Conservation (phyloP, 2,113 vertebrate genomes). For the Apeltes quadracus region DNA sequence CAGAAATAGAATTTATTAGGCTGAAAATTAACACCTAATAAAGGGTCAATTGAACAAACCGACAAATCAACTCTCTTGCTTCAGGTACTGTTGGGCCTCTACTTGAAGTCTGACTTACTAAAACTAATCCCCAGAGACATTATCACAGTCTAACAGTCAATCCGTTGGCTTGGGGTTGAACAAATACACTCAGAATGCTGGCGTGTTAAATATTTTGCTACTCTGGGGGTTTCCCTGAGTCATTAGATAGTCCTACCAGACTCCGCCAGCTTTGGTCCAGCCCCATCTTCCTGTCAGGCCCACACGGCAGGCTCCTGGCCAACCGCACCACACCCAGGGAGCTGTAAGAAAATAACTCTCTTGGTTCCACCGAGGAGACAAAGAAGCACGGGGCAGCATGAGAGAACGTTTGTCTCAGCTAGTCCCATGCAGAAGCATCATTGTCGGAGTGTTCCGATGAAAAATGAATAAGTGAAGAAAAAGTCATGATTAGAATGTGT, state of each 20-base stretch:
- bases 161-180: conserved; percentile 39
- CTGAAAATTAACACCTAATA: conserved; percentile 38
- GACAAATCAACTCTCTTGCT: conserved; percentile 19
- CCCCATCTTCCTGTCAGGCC: conserved; percentile 50
- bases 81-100: conserved; percentile 9
- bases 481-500: neutral
- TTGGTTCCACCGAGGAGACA: conserved; percentile 32
- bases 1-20: conserved; percentile 20
- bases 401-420: conserved; percentile 9
- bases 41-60: conserved; percentile 1
- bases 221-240: conserved; percentile 34
- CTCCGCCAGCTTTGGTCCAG: conserved; percentile 49
- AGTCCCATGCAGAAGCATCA: neutral
- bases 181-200: conserved; percentile 28
- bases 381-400: conserved; percentile 13
- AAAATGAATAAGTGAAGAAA: neutral
- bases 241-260: conserved; percentile 53
- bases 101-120: conserved; percentile 12
- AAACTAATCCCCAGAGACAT: conserved; percentile 17
- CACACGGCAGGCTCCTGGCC: conserved; percentile 52
- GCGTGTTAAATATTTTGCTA: conserved; percentile 38
- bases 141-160: conserved; percentile 28
- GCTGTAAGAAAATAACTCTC: conserved; percentile 31
- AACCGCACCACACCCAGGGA: conserved; percentile 41
- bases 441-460: neutral